These are phyloP conservation scores for Phragmatobia fuliginosa DNA, from an alignment of 2,888 invertebrate genomes.

Conservation along the genomic window DNA sequence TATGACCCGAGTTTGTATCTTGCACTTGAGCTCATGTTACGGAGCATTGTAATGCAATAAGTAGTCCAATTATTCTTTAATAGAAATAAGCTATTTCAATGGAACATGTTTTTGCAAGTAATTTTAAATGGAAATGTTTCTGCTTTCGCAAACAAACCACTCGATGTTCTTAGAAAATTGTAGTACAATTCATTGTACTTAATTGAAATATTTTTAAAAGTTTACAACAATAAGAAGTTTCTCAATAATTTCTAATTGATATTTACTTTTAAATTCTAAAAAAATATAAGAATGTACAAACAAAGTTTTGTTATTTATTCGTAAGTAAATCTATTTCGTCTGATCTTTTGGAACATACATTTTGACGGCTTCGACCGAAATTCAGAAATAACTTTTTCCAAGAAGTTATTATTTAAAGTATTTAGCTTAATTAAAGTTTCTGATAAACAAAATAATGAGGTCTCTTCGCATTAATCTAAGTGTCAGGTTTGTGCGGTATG, in stretches of 20 bases:
- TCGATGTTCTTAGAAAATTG: conserved; percentile 3
- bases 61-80: background rate
- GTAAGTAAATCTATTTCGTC: background rate
- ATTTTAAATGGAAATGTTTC: conserved; percentile 10
- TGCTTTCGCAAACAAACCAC: background rate
- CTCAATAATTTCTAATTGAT: background rate
- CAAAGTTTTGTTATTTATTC: background rate
- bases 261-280: background rate
- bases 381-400: background rate
- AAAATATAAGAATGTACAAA: background rate
- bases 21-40: background rate
- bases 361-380: background rate
- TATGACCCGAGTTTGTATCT: background rate
- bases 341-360: background rate
- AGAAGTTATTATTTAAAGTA: background rate
- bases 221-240: background rate
- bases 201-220: conserved; percentile 1
- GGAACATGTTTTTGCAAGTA: background rate
- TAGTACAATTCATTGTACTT: background rate
- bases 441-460: background rate
- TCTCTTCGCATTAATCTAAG: background rate
- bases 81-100: conserved; percentile 2
- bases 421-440: background rate
- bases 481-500: background rate
- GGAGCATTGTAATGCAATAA: background rate